phyloP scores from a whole-genome alignment of 30 jellyfish, hydroid and myxozoan genomes.

The Aurelia sp. region DNA sequence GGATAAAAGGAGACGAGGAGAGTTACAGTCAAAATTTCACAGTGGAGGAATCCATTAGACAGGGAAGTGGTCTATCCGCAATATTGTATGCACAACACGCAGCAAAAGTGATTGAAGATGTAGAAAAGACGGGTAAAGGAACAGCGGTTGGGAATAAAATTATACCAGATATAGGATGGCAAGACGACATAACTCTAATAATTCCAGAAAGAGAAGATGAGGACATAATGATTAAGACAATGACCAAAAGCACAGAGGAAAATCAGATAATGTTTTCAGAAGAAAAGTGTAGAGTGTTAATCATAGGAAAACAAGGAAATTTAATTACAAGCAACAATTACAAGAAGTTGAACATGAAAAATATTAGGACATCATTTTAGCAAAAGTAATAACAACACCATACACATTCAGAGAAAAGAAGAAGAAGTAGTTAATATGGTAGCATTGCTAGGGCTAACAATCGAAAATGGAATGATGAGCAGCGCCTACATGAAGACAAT shows the following conservation, averaged over 20 bases:
- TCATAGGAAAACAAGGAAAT: too few relatives aligned
- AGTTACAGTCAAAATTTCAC: not conserved
- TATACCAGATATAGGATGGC: conserved; percentile 4
- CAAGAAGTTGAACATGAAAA: too few relatives aligned
- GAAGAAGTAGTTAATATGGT: too few relatives aligned
- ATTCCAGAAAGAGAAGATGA: conserved; percentile 2
- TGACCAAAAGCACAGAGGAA: too few relatives aligned
- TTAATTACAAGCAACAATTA: too few relatives aligned
- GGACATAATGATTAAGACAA: not conserved
- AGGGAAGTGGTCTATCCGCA: conserved; percentile 10
- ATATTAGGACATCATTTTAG: too few relatives aligned
- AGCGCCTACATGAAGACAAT: conserved; percentile 15
- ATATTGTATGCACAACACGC: not conserved
- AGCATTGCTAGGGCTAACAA: too few relatives aligned
- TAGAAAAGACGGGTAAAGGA: not conserved
- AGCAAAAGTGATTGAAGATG: not conserved
- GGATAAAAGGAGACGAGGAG: not conserved
- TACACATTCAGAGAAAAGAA: too few relatives aligned
- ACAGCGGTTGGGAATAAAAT: not conserved
- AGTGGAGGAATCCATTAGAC: conserved; percentile 7
- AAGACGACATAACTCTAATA: not conserved
- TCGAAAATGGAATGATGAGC: not conserved
- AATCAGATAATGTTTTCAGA: too few relatives aligned
- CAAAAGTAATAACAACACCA: too few relatives aligned
- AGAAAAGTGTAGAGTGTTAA: too few relatives aligned